Conservation (phyloP, 2,113 vertebrate genomes). For the Oreotrochilus melanogaster region DNA sequence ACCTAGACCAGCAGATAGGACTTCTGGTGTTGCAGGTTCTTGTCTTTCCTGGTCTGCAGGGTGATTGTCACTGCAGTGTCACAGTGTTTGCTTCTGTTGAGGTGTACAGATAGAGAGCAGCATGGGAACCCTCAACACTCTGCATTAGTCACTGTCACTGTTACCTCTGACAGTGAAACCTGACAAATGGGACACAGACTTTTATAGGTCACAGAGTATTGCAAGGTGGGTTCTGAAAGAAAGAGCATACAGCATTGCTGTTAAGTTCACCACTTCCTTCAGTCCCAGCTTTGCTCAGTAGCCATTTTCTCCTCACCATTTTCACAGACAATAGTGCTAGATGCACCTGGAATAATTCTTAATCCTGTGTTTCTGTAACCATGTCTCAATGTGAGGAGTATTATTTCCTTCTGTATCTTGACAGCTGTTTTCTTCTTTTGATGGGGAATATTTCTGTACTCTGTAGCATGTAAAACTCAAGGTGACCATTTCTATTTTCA, state of each 20-base stretch:
- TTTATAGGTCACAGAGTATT: not conserved
- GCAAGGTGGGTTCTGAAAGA: not conserved
- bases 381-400: not conserved
- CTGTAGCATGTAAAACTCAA: not conserved
- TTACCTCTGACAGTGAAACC: not conserved
- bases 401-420: not conserved
- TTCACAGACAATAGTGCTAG: not conserved
- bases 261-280: accelerated
- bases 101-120: not conserved
- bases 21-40: not conserved
- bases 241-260: not conserved
- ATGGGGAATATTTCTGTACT: not conserved
- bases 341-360: not conserved
- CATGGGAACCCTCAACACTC: not conserved
- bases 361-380: not conserved
- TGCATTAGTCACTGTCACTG: not conserved
- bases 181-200: not conserved
- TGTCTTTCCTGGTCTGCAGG: not conserved
- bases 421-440: not conserved
- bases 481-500: not conserved
- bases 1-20: not conserved
- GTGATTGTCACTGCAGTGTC: not conserved
- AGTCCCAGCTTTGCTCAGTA: not conserved
- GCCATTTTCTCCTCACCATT: not conserved
- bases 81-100: not conserved